These are phyloP conservation scores for Julus scanicus DNA, from an alignment of 2,888 invertebrate genomes.

Conservation along the genomic window DNA sequence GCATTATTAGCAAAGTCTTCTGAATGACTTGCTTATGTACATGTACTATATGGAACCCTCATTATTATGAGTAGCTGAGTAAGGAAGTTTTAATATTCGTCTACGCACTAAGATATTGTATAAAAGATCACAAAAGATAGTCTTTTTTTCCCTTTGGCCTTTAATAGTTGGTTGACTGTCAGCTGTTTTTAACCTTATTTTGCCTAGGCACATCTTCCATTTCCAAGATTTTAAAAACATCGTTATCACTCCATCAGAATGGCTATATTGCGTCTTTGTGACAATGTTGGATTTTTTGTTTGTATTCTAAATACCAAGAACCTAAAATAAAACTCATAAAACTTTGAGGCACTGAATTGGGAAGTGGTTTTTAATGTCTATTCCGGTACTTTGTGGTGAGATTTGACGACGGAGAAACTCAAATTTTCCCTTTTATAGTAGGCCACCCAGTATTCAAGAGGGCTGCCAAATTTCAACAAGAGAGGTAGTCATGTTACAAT, in stretches of 20 bases:
- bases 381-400: slow-evolving; percentile 3
- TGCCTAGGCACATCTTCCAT: not conserved
- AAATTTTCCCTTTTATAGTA: not conserved
- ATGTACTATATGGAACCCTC: not conserved
- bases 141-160: not conserved
- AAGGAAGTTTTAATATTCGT: not conserved
- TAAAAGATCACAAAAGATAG: not conserved
- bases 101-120: not conserved
- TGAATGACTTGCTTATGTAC: not conserved
- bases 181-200: not conserved
- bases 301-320: not conserved
- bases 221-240: not conserved
- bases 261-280: not conserved
- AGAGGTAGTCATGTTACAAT: not conserved
- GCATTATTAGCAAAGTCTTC: not conserved
- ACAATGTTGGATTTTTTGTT: not conserved
- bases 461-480: not conserved
- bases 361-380: slow-evolving; percentile 12
- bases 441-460: not conserved
- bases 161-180: not conserved
- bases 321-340: not conserved
- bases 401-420: not conserved
- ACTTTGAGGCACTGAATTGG: not conserved
- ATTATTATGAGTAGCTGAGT: not conserved
- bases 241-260: not conserved